A percentile compares a stretch with the other conserved stretches of the same genome.
Evolutionary conservation across 2,888 invertebrate genomes (phyloP).

Genomic region (Crepidodera aurea): DNA sequence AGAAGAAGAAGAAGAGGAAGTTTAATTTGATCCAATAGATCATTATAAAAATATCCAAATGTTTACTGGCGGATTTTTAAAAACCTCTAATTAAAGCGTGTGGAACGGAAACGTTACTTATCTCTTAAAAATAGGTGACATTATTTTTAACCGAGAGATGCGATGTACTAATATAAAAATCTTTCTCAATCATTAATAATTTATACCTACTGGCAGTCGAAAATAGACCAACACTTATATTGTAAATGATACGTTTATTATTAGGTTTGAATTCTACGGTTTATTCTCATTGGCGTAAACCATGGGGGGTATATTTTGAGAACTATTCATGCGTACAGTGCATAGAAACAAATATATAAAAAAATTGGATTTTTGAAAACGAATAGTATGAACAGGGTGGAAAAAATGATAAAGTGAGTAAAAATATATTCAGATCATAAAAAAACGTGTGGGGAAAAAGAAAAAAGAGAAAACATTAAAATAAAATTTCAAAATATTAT

Average conservation of each 20-base stretch:
- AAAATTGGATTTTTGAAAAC: no score
- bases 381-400: no score
- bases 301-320: not conserved
- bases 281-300: conserved; percentile 7
- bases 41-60: not conserved
- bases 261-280: conserved; percentile 20
- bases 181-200: conserved; percentile 36
- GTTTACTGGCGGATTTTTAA: conserved; percentile 4
- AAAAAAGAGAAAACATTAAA: no score
- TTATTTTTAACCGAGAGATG: conserved; percentile 34
- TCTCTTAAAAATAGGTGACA: conserved; percentile 36
- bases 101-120: conserved; percentile 30
- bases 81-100: conserved; percentile 24
- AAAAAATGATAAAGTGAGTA: no score
- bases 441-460: no score
- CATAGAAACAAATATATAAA: not conserved
- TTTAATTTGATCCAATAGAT: no score
- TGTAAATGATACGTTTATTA: conserved; percentile 29
- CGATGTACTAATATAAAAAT: conserved; percentile 38
- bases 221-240: conserved; percentile 32
- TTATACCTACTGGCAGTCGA: conserved; percentile 26
- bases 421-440: no score
- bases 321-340: not conserved
- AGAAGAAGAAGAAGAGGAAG: no score
- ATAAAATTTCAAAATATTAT: no score